Evolutionary conservation across 2,797 vertebrate genomes (phyloP).

Genomic region (Avahi laniger): DNA sequence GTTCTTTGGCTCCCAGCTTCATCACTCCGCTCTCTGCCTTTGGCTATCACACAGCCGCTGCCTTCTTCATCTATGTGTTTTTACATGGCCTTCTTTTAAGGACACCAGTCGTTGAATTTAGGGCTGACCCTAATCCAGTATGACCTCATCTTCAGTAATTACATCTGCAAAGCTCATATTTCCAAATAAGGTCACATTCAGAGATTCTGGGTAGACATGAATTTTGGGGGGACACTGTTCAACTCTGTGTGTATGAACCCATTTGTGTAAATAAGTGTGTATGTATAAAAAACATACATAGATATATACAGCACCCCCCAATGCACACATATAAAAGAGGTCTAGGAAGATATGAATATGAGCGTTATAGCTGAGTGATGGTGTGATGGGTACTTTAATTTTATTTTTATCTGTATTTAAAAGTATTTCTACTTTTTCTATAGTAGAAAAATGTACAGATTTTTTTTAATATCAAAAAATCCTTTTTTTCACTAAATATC

Average conservation of each 20-base stretch:
- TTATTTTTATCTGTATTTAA: slow-evolving; percentile 10
- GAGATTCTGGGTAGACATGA: background rate
- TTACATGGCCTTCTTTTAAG: background rate
- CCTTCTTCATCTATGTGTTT: background rate
- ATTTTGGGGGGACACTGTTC: background rate
- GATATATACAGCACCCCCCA: background rate
- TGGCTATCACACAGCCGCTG: background rate
- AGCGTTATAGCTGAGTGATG: background rate
- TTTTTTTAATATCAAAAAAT: slow-evolving; percentile 17
- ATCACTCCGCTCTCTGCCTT: background rate
- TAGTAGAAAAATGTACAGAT: background rate
- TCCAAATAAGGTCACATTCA: background rate
- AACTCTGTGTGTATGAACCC: background rate
- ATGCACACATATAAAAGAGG: background rate
- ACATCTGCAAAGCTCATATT: background rate
- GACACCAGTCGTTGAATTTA: background rate
- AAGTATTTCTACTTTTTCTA: slow-evolving; percentile 15
- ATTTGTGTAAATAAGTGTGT: slow-evolving; percentile 17
- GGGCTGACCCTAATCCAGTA: background rate
- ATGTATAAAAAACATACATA: background rate
- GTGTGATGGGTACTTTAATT: background rate
- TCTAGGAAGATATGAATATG: background rate
- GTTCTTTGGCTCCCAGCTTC: background rate
- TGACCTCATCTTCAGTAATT: background rate
- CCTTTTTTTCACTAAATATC: background rate